A percentile compares a stretch with the other conserved stretches of the same genome.
phyloP scores from a whole-genome alignment of 2,888 invertebrate species.

The Hipparchia semele region DNA sequence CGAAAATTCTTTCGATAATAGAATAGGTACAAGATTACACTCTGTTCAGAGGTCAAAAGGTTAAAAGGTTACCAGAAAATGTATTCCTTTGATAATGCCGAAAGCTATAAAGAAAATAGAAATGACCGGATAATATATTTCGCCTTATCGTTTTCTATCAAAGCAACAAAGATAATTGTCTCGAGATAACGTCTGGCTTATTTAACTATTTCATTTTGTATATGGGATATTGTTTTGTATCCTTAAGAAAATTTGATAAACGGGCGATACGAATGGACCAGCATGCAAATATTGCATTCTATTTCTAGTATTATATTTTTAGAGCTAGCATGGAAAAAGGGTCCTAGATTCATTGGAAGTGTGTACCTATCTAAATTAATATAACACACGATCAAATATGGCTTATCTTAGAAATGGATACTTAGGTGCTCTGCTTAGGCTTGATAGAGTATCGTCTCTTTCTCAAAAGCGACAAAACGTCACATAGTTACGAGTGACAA shows the following conservation, averaged over 20 bases:
- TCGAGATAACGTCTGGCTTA: slow-evolving; percentile 25
- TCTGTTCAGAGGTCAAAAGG: not conserved
- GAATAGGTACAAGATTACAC: not conserved
- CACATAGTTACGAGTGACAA: no score
- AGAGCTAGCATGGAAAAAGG: not conserved
- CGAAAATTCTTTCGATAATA: not conserved
- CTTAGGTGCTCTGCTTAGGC: no score
- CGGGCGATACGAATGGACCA: slow-evolving; percentile 66
- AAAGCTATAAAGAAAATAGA: slow-evolving; percentile 5
- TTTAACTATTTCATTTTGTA: slow-evolving; percentile 30
- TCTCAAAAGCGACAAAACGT: no score
- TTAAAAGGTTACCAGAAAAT: slow-evolving; percentile 14
- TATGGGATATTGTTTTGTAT: slow-evolving; percentile 15
- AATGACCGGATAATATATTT: slow-evolving; percentile 16
- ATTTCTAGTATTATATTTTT: not conserved
- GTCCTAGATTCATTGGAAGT: not conserved
- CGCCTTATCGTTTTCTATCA: slow-evolving; percentile 25
- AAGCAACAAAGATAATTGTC: slow-evolving; percentile 32
- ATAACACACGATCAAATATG: no score
- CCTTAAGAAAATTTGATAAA: slow-evolving; percentile 65
- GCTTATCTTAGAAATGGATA: no score
- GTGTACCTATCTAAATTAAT: not conserved
- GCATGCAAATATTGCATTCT: not conserved
- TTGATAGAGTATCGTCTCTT: no score
- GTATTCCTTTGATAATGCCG: slow-evolving; percentile 11